Evolutionary conservation across 2,797 vertebrate species (phyloP).

Genomic region (Crypturellus tataupa): DNA sequence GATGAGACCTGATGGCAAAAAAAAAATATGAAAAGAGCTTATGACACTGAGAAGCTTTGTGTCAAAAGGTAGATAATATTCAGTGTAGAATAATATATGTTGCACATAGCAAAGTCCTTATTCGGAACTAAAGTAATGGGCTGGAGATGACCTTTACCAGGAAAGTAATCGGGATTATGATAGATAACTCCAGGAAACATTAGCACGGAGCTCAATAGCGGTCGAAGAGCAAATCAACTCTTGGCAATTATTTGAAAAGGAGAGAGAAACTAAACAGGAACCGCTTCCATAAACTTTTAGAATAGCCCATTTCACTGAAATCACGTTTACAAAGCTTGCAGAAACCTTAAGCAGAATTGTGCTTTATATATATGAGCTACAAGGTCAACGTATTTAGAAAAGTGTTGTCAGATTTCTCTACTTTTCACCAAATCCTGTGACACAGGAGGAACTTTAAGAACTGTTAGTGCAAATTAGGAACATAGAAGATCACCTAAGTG

Average conservation of each 20-base stretch:
- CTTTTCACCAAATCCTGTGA: not conserved
- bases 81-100: not conserved
- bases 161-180: not conserved
- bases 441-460: not conserved
- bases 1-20: not conserved
- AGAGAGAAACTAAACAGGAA: not conserved
- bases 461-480: not conserved
- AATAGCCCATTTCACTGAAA: not conserved
- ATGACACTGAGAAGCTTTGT: not conserved
- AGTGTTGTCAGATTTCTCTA: not conserved
- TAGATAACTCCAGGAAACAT: not conserved
- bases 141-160: not conserved
- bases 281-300: not conserved
- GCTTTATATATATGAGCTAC: not conserved
- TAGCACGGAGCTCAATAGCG: not conserved
- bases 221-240: not conserved
- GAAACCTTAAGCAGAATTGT: not conserved
- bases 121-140: conserved; percentile 1
- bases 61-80: not conserved
- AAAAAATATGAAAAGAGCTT: not conserved
- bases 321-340: not conserved
- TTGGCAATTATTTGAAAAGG: not conserved
- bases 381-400: not conserved
- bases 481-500: not conserved
- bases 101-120: not conserved